phyloP scores from a whole-genome alignment of 1,140 invertebrate species.

The Plectus sambesii region DNA sequence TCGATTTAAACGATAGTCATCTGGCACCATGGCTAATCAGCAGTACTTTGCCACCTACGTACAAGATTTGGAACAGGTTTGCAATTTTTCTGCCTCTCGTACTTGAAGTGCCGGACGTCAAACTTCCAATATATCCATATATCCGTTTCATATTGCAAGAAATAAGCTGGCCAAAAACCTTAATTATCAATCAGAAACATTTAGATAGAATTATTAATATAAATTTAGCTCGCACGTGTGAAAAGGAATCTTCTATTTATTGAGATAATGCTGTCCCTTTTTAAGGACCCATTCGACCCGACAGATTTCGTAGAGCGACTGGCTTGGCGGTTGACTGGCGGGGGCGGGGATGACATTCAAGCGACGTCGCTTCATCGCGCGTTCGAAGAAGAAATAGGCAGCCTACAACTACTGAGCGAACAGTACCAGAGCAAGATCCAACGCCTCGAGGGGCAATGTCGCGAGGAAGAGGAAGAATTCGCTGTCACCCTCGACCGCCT shows the following conservation, averaged over 20 bases:
- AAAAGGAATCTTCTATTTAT: constrained; percentile 5
- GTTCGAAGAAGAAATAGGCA: constrained; percentile 45
- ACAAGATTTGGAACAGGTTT: constrained; percentile 44
- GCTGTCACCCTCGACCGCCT: constrained; percentile 30
- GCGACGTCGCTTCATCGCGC: constrained; percentile 34
- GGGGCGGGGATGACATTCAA: constrained; percentile 36
- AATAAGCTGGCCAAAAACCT: too few species aligned
- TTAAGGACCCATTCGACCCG: constrained; percentile 80
- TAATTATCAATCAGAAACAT: constrained; percentile 12
- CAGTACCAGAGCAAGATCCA: constrained; percentile 44
- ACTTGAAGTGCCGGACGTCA: too few species aligned
- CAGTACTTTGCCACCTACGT: constrained; percentile 44
- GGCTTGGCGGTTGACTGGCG: constrained; percentile 79
- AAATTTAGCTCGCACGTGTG: background rate
- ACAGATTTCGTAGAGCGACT: constrained; percentile 92
- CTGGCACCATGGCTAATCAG: too few species aligned
- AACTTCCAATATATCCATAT: too few species aligned
- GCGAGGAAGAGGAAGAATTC: constrained; percentile 37
- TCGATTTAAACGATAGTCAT: too few species aligned
- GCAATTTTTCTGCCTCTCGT: too few species aligned
- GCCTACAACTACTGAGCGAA: constrained; percentile 36
- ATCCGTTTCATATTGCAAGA: too few species aligned
- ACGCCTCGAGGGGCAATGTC: constrained; percentile 28
- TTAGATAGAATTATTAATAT: constrained; percentile 12
- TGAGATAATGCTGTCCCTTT: too few species aligned